Percentiles rank a stretch among this genome's conserved stretches.
phyloP scores from a whole-genome alignment of 2,888 invertebrate species.

The Luperina testacea region DNA sequence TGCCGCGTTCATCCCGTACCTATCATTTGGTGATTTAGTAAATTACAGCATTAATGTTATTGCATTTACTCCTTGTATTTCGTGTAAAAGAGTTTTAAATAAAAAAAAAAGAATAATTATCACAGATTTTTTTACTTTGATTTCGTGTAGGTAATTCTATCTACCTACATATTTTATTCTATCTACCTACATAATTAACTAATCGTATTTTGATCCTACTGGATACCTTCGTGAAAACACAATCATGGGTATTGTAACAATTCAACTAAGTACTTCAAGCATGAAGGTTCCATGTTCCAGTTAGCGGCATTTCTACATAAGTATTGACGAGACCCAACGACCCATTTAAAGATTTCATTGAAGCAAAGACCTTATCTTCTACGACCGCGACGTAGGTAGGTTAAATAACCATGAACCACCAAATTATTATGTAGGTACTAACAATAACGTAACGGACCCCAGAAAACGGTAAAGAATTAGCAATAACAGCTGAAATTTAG shows the following conservation, averaged over 20 bases:
- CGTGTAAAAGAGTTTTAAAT: conserved; percentile 8
- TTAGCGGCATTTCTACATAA: background rate
- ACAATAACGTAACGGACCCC: conserved; percentile 1
- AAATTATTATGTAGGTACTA: background rate
- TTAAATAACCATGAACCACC: background rate
- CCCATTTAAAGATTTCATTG: background rate
- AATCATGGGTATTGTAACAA: background rate
- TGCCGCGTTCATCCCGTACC: conserved; percentile 62
- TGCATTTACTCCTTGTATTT: conserved; percentile 3
- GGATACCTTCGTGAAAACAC: background rate
- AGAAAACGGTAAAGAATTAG: conserved; percentile 42
- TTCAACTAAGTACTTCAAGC: background rate
- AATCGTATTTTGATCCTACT: background rate
- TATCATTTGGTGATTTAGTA: conserved; percentile 62
- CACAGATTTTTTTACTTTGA: background rate
- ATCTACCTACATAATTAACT: background rate
- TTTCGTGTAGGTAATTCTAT: no score
- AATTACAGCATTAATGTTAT: conserved; percentile 46
- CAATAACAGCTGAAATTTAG: conserved; percentile 69
- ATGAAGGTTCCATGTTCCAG: background rate
- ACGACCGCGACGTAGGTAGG: background rate
- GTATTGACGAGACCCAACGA: background rate
- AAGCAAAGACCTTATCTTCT: background rate
- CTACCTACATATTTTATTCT: background rate
- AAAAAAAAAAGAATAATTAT: background rate